Base-by-base conservation (phyloP, 1,140 invertebrate genomes). In the Philaenus spumarius region DNA sequence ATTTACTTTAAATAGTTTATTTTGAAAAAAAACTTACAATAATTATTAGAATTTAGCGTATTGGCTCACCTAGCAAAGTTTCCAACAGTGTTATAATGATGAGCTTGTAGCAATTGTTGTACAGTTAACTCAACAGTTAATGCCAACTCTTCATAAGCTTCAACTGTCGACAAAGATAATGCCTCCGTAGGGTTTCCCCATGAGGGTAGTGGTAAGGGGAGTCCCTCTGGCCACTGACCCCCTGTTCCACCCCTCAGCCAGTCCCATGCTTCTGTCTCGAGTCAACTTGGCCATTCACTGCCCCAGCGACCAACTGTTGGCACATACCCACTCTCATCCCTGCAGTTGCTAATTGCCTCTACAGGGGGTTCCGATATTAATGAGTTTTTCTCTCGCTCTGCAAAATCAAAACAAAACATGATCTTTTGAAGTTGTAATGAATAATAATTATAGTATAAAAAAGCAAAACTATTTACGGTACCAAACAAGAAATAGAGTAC, bases 211-310 rank as follows among this genome's bases (percentile, higher is more conserved):
- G 86, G 85, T 53, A 89, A 73, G 55, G 85, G 85, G 64, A 80
- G 77, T 30, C 75, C 79, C 48, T 75, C 60, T 1, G 81, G 81
- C 81, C 82, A 83, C 35, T 72, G 39, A 15, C 58, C 50, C 37
- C 37, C 51, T 17, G 9, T 23, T 20, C 26, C 58, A 15, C 19
- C 51, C 30, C 15, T 51, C 51, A 51, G 45, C 43, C 40, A 46
- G 15, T 37, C 34, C 17, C 19, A 22, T 26, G 24, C 39, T 30
- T 55, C 54, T 51, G 26, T 52, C 75, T 74, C 85, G 88, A 92
- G 89, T 91, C 89, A 92, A 90, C 89, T 92, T 76, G 89, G 89
- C 89, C 89, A 92, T 75, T 93, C 89, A 73, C 81, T 83, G 73
- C 87, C 89, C 88, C 87, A 91, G 62, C 87, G 84, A 69, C 86